Conservation (phyloP, 2,113 vertebrate genomes). For the Pantherophis guttatus region DNA sequence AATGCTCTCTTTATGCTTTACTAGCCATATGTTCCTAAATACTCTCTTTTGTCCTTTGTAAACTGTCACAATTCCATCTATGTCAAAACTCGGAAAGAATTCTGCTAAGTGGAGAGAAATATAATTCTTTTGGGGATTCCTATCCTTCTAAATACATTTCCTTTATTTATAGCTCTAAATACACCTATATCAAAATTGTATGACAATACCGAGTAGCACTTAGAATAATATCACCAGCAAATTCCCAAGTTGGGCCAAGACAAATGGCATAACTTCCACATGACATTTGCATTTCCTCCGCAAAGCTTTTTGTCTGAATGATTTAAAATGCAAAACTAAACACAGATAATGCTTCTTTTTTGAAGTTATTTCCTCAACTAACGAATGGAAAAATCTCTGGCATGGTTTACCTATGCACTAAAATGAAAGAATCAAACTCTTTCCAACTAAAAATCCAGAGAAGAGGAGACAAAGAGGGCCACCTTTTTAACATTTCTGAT, state of each 20-base stretch:
- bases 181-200: background rate
- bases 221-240: background rate
- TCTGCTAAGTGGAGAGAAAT: background rate
- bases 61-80: background rate
- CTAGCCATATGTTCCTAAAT: background rate
- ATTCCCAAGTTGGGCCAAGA: background rate
- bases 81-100: background rate
- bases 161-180: background rate
- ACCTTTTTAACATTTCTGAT: background rate
- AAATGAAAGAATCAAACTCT: background rate
- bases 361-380: background rate
- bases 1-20: background rate
- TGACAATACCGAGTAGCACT: background rate
- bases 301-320: background rate
- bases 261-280: background rate
- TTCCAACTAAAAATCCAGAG: background rate
- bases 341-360: background rate
- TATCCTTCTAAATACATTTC: background rate
- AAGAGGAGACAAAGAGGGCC: background rate
- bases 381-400: background rate
- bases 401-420: background rate
- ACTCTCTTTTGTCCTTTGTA: background rate
- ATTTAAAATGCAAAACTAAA: background rate
- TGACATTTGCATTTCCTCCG: background rate
- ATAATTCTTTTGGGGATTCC: background rate